Evolutionary conservation across 92 coral and sea anemone species (phyloP), one percentile per base, ranked within the genome.

Genomic region (Chrysogorgia sp.): DNA sequence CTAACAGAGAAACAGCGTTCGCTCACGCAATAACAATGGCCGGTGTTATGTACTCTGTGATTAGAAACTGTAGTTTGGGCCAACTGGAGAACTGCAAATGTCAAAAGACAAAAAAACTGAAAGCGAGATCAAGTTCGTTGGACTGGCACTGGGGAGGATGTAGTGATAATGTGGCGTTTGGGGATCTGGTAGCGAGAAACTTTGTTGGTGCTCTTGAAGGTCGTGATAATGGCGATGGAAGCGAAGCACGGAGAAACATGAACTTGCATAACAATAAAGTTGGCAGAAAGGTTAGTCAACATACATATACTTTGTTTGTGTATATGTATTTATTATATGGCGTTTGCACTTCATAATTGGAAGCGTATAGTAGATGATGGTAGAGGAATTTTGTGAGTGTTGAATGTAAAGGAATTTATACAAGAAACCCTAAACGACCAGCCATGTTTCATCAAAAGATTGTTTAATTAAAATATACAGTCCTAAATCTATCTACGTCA

Each of bases 211-310:
- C 68, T 9, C 83, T 91, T 13, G 93, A 89, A 71, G 79, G 79
- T 15, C 59, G 59, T 22, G n/a, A n/a, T n/a, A 41, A 31, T 30
- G 65, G 65, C 7, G 74, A 67, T 4, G 83, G 55, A 17, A 30
- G 63, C 48, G 71, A 81, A 15, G 92, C 84, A 0, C 82, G 96
- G 20, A 75, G 78, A 7, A 61, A 75, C 3, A 71, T 93, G 52
- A 91, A 91, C 33, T 47, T 81, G 17, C 98, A 93, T 63, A 93
- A 93, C 79, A 91, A 89, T 50, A 91, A 93, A 77, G 91, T 93
- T 2, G 98, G 98, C 55, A 74, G 98, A 68, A 91, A 91, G 92
- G 97, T 93, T 66, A 53, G 82, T 62, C n/a, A n/a, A n/a, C n/a
- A 19, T 29, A 31, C 17, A 29, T 17, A 45, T 0, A 28, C 34